Evolutionary conservation across 2,797 vertebrate species (phyloP).

Genomic region (Lacerta bilineata): DNA sequence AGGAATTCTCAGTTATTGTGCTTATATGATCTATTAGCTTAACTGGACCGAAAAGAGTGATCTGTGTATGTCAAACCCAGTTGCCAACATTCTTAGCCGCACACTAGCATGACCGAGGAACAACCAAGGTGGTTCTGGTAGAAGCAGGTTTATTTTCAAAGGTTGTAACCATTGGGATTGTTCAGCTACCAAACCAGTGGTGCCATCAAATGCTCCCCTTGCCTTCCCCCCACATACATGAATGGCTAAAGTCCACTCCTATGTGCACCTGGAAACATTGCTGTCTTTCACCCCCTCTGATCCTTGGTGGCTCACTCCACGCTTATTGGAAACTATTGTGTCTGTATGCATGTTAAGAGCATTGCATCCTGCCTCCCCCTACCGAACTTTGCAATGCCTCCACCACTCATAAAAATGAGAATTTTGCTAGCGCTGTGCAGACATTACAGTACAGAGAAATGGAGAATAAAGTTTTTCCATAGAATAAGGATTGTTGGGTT

Average conservation of each 20-base stretch:
- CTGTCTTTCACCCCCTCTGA: background rate
- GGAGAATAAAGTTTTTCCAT: constrained; percentile 33
- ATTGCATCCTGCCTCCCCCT: background rate
- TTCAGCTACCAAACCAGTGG: background rate
- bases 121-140: background rate
- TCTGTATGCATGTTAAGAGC: background rate
- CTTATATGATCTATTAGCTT: constrained; percentile 1
- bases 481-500: constrained; percentile 2
- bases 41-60: background rate
- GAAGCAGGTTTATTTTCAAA: background rate
- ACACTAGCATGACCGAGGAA: background rate
- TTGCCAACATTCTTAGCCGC: background rate
- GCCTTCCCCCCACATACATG: background rate
- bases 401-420: background rate
- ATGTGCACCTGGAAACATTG: background rate
- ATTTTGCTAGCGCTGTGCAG: background rate
- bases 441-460: background rate
- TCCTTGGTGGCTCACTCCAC: background rate
- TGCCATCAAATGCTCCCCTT: too few relatives aligned
- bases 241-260: background rate
- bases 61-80: background rate
- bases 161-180: too few relatives aligned
- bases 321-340: background rate
- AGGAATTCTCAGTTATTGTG: background rate
- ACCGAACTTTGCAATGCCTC: background rate